These are phyloP conservation scores for Dryadula phaetusa DNA, from an alignment of 2,888 invertebrate genomes.

Conservation along the genomic window DNA sequence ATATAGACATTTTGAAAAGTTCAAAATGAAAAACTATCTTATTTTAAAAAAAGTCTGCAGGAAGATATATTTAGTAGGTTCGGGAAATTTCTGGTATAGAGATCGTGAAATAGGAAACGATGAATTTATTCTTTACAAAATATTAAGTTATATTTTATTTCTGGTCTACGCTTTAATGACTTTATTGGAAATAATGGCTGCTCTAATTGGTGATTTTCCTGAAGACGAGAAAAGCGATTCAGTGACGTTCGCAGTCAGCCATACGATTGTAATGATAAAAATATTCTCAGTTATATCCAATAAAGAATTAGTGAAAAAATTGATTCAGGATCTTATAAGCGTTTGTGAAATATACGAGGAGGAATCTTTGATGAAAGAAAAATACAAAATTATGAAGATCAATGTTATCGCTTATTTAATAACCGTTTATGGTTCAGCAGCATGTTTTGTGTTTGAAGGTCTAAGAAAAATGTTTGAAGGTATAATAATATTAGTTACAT, in stretches of 20 bases:
- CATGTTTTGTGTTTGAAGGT: constrained; percentile 69
- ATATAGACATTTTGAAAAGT: background rate
- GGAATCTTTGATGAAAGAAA: constrained; percentile 56
- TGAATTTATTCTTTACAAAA: constrained; percentile 58
- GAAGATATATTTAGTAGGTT: constrained; percentile 64
- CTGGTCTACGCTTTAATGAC: constrained; percentile 65
- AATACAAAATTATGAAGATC: constrained; percentile 67
- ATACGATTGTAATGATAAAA: constrained; percentile 71
- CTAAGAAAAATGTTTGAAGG: constrained; percentile 63
- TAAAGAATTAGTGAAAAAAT: constrained; percentile 59
- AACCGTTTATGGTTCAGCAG: constrained; percentile 60
- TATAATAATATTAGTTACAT: constrained; percentile 40
- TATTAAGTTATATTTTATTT: constrained; percentile 56
- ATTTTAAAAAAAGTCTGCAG: constrained; percentile 64
- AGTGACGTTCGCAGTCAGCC: constrained; percentile 70
- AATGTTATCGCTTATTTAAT: constrained; percentile 63
- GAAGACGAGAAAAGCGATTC: constrained; percentile 71
- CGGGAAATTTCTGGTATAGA: constrained; percentile 74
- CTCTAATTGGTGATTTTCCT: constrained; percentile 65
- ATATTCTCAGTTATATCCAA: constrained; percentile 62
- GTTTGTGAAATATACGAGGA: constrained; percentile 66
- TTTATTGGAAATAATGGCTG: constrained; percentile 70
- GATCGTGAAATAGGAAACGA: constrained; percentile 62
- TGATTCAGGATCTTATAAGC: constrained; percentile 63
- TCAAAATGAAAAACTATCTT: constrained; percentile 64